Conservation (phyloP, 2,113 vertebrate species). For the Microtus ochrogaster region DNA sequence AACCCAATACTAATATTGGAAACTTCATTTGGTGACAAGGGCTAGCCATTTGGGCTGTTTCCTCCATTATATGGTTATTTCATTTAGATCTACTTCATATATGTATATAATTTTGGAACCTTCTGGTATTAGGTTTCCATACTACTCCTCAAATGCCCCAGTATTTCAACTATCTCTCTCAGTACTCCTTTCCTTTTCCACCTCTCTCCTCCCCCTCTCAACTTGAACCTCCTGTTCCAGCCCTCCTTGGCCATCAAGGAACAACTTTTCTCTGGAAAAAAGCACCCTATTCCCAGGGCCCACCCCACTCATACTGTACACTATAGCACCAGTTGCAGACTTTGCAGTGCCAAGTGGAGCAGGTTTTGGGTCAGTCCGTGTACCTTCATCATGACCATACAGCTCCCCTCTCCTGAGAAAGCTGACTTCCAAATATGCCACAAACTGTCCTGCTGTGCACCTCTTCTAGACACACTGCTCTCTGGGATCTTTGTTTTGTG, state of each 20-base stretch:
- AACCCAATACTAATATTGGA: not conserved
- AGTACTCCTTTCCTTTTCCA: not conserved
- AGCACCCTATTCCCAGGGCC: not conserved
- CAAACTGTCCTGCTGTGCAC: not conserved
- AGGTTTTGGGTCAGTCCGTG: not conserved
- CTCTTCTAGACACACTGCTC: not conserved
- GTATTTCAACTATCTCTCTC: not conserved
- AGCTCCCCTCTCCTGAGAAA: not conserved
- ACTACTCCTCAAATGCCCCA: not conserved
- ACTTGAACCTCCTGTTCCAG: not conserved
- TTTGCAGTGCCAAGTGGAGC: not conserved
- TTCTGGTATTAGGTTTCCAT: not conserved
- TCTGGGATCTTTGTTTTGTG: conserved; percentile 16
- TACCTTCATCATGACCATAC: not conserved
- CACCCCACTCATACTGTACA: not conserved
- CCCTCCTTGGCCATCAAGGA: conserved; percentile 88
- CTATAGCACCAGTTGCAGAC: conserved; percentile 58
- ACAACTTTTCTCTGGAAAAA: conserved; percentile 69
- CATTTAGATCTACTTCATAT: not conserved
- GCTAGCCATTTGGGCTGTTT: not conserved
- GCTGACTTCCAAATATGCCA: conserved; percentile 1
- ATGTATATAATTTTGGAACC: not conserved
- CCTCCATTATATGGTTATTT: not conserved
- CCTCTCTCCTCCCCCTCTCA: too few species aligned
- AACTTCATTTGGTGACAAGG: not conserved